These are phyloP conservation scores for Megalurothrips usitatus DNA, from an alignment of 2,888 invertebrate species.

Conservation along the genomic window DNA sequence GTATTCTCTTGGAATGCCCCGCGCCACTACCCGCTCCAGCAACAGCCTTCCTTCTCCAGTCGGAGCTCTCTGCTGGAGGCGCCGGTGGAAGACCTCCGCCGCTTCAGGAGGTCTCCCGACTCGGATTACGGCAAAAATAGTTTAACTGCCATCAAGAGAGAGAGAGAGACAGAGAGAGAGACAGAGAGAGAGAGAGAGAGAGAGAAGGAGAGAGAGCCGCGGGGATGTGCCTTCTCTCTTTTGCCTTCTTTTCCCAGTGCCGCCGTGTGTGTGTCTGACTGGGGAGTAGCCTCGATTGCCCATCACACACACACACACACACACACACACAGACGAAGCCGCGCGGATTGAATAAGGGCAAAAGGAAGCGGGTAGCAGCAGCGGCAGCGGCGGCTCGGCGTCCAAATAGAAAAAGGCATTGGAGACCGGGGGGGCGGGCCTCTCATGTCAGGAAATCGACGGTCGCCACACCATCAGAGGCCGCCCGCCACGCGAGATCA, in stretches of 20 bases:
- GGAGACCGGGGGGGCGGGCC: not conserved
- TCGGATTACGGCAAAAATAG: conserved; percentile 16
- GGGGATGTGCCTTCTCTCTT: not conserved
- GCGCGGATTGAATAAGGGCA: not conserved
- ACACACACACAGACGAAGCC: not conserved
- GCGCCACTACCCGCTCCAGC: too few relatives aligned
- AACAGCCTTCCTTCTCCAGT: too few relatives aligned
- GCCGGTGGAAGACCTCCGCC: too few relatives aligned
- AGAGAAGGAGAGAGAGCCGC: too few relatives aligned
- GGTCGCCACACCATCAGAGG: conserved; percentile 11
- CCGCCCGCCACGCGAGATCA: conserved; percentile 6
- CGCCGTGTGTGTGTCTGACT: not conserved
- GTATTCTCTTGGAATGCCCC: conserved; percentile 1
- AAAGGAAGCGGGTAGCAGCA: not conserved
- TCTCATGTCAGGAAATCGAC: conserved; percentile 16
- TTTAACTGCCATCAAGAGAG: not conserved
- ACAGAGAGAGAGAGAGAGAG: too few relatives aligned
- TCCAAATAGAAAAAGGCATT: not conserved
- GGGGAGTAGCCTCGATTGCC: too few relatives aligned
- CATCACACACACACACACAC: not conserved
- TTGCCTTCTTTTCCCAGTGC: not conserved
- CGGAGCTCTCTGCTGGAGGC: too few relatives aligned
- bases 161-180: too few relatives aligned
- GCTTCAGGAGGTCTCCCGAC: not conserved
- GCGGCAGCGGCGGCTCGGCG: too few relatives aligned